Percentiles rank a stretch among this genome's conserved stretches.
phyloP scores from a whole-genome alignment of 2,113 vertebrate genomes.

The Lucifuga dentata region DNA sequence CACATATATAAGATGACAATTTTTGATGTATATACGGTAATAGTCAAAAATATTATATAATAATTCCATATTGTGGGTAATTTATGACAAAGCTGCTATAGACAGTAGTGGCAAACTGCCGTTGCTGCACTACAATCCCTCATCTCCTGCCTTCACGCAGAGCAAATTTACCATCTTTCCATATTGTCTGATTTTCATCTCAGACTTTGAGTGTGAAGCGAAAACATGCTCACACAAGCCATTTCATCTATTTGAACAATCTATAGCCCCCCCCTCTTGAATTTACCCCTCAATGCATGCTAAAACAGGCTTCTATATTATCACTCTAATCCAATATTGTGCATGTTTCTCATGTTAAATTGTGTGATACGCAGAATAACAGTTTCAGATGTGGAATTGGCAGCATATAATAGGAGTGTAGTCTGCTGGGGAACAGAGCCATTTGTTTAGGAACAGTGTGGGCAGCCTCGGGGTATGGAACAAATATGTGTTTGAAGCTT shows the following conservation, averaged over 20 bases:
- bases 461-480: constrained; percentile 37
- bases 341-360: constrained; percentile 60
- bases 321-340: constrained; percentile 56
- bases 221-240: constrained; percentile 32
- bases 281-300: constrained; percentile 62
- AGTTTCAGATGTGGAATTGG: constrained; percentile 52
- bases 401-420: constrained; percentile 39
- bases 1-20: not conserved
- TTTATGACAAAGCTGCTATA: constrained; percentile 34
- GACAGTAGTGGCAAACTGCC: constrained; percentile 14
- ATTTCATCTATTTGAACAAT: constrained; percentile 74
- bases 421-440: constrained; percentile 40
- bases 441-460: constrained; percentile 59
- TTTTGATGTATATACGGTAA: constrained; percentile 1
- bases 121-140: constrained; percentile 35
- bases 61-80: constrained; percentile 4
- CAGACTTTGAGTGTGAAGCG: constrained; percentile 57
- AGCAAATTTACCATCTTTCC: constrained; percentile 62
- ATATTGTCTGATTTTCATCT: constrained; percentile 65
- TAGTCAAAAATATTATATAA: constrained; percentile 22
- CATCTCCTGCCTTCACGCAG: constrained; percentile 43
- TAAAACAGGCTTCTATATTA: constrained; percentile 61
- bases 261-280: constrained; percentile 44
- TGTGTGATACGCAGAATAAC: constrained; percentile 47
- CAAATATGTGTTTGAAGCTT: constrained; percentile 61